Conservation (phyloP, 2,797 vertebrate species). For the Myripristis jacobus region DNA sequence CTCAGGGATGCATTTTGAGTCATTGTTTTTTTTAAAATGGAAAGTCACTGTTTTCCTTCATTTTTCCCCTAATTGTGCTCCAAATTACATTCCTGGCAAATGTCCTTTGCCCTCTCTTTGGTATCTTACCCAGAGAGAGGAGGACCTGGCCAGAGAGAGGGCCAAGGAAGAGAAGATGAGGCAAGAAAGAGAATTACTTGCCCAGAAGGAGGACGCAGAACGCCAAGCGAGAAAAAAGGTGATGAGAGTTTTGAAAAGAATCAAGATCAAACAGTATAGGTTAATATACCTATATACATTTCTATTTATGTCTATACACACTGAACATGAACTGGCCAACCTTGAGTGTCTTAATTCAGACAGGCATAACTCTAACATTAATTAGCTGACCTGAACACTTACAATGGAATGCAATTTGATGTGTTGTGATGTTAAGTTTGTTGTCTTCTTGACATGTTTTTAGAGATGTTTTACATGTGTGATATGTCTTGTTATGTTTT, state of each 20-base stretch:
- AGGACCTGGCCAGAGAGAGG: constrained; percentile 85
- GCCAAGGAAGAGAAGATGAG: constrained; percentile 84
- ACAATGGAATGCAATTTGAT: no score
- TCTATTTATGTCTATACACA: background rate
- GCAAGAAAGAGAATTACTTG: constrained; percentile 88
- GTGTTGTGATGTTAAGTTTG: no score
- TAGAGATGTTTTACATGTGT: no score
- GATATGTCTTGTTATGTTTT: no score
- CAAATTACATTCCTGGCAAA: background rate
- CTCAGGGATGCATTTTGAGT: background rate
- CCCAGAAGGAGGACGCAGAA: constrained; percentile 92
- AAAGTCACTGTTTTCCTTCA: background rate
- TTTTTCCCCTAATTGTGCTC: background rate
- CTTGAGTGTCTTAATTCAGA: background rate
- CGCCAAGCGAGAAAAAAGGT: constrained; percentile 96
- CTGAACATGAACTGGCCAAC: background rate
- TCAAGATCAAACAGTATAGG: background rate
- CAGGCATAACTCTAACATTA: no score
- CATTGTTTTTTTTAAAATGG: background rate
- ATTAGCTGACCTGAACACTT: no score
- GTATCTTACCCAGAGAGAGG: constrained; percentile 85
- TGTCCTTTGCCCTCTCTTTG: background rate
- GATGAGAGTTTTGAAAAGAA: constrained; percentile 13
- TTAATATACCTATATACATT: background rate
- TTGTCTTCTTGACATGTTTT: no score